Conservation (phyloP, 2,888 invertebrate species). For the Andrena marginata region DNA sequence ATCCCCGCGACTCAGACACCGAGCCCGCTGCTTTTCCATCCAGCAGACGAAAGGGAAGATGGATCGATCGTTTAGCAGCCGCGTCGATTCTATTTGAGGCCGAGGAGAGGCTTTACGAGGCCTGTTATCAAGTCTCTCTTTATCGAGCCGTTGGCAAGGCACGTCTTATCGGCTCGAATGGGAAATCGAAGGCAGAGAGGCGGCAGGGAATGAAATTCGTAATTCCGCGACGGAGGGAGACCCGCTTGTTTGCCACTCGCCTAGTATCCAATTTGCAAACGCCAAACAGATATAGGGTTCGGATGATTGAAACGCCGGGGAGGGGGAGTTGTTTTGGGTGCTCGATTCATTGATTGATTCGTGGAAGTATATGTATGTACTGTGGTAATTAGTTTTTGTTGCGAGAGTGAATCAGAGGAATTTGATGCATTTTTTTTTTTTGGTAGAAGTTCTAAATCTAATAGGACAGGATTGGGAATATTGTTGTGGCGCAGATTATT, state of each 20-base stretch:
- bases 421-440: no score
- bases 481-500: no score
- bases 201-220: not conserved
- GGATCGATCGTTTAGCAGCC: conserved; percentile 12
- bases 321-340: no score
- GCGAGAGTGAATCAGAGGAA: no score
- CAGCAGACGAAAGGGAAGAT: not conserved
- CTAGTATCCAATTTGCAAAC: not conserved
- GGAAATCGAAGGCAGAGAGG: not conserved
- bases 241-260: not conserved
- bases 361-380: no score
- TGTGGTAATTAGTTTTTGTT: no score
- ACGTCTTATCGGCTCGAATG: not conserved
- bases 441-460: no score
- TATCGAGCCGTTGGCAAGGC: not conserved
- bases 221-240: not conserved
- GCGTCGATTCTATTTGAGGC: conserved; percentile 10
- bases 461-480: no score
- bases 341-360: no score
- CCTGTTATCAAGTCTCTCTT: conserved; percentile 8
- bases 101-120: conserved; percentile 5
- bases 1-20: not conserved
- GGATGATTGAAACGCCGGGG: no score
- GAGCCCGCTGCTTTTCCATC: not conserved
- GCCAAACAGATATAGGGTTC: no score